Percentiles rank a stretch among this genome's conserved stretches.
Conservation (phyloP, 2,797 vertebrate genomes). For the Otolemur crassicaudatus region DNA sequence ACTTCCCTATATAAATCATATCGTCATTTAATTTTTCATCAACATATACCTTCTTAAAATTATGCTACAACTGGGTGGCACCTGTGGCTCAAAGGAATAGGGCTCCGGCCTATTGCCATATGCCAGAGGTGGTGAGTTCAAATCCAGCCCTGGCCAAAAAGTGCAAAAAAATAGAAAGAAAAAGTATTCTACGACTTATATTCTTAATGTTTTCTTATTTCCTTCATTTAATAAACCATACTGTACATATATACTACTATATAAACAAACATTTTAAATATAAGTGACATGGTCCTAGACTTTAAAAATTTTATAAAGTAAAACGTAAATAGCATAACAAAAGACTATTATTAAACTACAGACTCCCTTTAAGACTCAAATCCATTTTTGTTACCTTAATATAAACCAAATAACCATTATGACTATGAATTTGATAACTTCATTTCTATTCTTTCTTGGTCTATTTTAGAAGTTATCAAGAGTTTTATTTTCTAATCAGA, state of each 20-base stretch:
- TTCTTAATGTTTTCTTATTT: conserved; percentile 24
- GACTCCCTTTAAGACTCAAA: background rate
- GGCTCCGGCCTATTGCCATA: no score
- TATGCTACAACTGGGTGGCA: background rate
- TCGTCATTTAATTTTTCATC: background rate
- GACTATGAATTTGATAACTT: background rate
- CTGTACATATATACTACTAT: background rate
- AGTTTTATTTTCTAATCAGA: conserved; percentile 46
- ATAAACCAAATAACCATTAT: conserved; percentile 5
- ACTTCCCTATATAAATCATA: background rate
- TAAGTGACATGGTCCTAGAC: background rate
- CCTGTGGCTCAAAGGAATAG: no score
- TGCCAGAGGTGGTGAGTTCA: no score
- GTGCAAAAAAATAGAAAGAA: background rate
- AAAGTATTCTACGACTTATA: background rate
- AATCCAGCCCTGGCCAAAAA: no score
- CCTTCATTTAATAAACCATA: conserved; percentile 42
- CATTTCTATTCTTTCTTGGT: background rate
- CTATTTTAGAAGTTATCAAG: background rate
- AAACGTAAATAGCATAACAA: background rate
- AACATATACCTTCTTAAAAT: background rate
- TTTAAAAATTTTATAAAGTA: background rate
- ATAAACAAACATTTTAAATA: background rate
- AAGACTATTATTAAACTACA: background rate
- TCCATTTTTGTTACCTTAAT: conserved; percentile 17